Conservation (phyloP, 1,140 invertebrate genomes). For the Listronotus oregonensis region DNA sequence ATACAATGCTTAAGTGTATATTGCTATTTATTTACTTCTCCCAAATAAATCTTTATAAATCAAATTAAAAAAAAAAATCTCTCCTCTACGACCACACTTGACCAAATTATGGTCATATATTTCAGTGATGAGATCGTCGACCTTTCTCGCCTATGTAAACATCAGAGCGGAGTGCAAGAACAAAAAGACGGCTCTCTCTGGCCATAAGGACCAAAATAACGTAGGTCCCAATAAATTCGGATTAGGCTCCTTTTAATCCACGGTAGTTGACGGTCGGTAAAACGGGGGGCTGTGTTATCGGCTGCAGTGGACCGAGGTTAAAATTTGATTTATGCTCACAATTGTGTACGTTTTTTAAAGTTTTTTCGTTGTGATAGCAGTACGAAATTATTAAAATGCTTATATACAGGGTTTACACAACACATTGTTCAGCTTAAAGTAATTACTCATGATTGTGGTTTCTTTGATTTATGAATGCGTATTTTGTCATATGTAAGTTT, state of each 20-base stretch:
- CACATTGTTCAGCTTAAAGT: too few species aligned
- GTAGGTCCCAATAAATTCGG: slow-evolving; percentile 45
- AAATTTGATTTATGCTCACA: slow-evolving; percentile 34
- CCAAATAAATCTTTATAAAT: too few species aligned
- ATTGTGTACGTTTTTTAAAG: slow-evolving; percentile 25
- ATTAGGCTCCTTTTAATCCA: slow-evolving; percentile 43
- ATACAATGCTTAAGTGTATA: too few species aligned
- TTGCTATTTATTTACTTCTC: too few species aligned
- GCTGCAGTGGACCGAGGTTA: slow-evolving; percentile 35
- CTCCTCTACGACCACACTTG: slow-evolving; percentile 4
- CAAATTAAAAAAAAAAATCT: not conserved
- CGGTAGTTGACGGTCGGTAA: slow-evolving; percentile 42
- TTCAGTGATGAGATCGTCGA: slow-evolving; percentile 22
- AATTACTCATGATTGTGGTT: too few species aligned
- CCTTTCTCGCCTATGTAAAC: slow-evolving; percentile 30
- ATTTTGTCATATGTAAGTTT: too few species aligned
- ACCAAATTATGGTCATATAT: slow-evolving; percentile 13
- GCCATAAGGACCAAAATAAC: slow-evolving; percentile 37
- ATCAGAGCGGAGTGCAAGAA: slow-evolving; percentile 22
- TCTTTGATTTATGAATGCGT: too few species aligned
- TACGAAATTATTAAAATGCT: too few species aligned
- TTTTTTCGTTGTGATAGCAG: slow-evolving; percentile 2
- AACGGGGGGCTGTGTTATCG: slow-evolving; percentile 35
- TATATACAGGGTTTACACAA: too few species aligned
- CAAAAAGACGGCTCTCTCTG: slow-evolving; percentile 25